phyloP scores from a whole-genome alignment of 2,113 vertebrate species.

The Epinephelus lanceolatus region DNA sequence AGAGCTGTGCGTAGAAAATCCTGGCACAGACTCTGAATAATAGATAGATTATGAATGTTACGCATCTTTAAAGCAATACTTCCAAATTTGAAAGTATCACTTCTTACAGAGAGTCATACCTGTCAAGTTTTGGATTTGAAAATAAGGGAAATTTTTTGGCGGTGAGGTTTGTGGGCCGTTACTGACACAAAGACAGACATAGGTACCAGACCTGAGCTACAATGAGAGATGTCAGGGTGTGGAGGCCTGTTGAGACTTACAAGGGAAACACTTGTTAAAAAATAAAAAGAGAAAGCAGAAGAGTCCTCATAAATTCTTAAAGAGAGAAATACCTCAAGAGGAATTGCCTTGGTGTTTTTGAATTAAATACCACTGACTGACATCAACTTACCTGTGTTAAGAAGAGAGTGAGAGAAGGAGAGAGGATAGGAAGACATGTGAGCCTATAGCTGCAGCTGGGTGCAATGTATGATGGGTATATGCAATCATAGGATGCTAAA shows the following conservation, averaged over 20 bases:
- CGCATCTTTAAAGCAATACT: neutral
- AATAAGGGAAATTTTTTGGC: too few relatives aligned
- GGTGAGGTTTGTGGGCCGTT: too few relatives aligned
- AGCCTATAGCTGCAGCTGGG: neutral
- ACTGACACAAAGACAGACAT: neutral
- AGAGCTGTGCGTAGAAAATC: too few relatives aligned
- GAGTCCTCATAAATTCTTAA: conserved; percentile 29
- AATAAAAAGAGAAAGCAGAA: neutral
- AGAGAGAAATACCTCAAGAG: conserved; percentile 4
- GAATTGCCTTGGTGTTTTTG: conserved; percentile 13
- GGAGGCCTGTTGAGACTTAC: neutral
- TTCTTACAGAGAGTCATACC: too few relatives aligned
- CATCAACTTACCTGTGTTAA: neutral
- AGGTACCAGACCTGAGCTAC: neutral
- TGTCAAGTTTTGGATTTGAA: too few relatives aligned
- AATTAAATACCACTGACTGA: neutral
- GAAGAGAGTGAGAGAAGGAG: neutral
- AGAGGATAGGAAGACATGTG: neutral
- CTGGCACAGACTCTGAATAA: too few relatives aligned
- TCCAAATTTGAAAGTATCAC: neutral
- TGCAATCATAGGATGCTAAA: neutral
- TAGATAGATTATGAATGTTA: too few relatives aligned
- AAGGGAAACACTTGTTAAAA: neutral
- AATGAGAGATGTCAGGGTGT: neutral
- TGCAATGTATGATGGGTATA: neutral